Evolutionary conservation across 2,113 vertebrate genomes (phyloP).

Genomic region (Chinchilla lanigera): DNA sequence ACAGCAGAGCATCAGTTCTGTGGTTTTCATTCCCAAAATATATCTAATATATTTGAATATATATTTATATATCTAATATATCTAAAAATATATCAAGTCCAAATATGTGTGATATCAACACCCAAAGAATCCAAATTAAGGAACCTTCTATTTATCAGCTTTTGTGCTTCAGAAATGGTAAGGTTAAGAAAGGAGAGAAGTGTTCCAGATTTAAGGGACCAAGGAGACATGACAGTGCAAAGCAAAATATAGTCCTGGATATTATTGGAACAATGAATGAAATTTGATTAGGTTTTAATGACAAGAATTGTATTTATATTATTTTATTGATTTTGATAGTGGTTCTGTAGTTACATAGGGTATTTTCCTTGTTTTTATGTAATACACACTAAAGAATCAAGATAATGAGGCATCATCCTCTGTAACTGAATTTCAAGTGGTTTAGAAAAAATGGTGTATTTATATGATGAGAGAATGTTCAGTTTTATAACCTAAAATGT

Average conservation of each 20-base stretch:
- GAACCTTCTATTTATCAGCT: constrained; percentile 17
- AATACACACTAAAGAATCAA: neutral
- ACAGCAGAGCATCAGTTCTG: neutral
- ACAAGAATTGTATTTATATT: neutral
- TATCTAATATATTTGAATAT: neutral
- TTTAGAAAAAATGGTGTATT: neutral
- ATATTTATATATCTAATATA: too few species aligned
- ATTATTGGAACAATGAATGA: neutral
- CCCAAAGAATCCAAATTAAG: constrained; percentile 14
- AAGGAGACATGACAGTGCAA: neutral
- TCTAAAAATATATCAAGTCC: neutral
- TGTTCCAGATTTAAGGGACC: neutral
- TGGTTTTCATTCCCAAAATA: neutral
- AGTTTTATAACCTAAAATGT: constrained; percentile 6
- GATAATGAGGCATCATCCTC: neutral
- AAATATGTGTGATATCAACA: neutral
- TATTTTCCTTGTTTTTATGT: neutral
- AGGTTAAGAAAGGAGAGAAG: neutral
- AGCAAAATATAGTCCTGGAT: neutral
- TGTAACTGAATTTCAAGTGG: constrained; percentile 20
- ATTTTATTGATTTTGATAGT: constrained; percentile 42
- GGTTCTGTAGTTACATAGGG: neutral
- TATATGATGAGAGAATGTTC: constrained; percentile 2
- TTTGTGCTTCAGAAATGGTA: constrained; percentile 10
- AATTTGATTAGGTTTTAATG: constrained; percentile 10